Evolutionary conservation across 1,140 invertebrate species (phyloP), one percentile per base, ranked within the genome.

Genomic region (Hycleus phaleratus): DNA sequence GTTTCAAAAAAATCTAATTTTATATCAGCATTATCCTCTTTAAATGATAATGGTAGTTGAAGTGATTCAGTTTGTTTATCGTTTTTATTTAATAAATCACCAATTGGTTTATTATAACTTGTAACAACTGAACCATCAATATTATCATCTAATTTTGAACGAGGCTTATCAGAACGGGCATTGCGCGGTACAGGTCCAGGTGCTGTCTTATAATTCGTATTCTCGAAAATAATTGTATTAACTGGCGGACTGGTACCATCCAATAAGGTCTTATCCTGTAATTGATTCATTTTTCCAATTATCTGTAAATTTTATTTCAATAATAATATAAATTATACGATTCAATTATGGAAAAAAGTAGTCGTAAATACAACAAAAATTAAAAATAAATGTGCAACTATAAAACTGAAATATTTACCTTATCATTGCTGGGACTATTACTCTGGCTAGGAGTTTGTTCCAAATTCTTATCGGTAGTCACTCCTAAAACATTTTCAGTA

Each of bases 1-100:
- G 88, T 81, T 67, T 93, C 90, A 74, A 93, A 93, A 72, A 95
- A 96, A 71, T 93, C 90, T 38, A 95, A 75, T 73, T 95, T 95
- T 82, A 95, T 91, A 67, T 94, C 90, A 32, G 86, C 82, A 38
- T 80, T 83, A 68, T 93, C 90, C 73, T 93, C 90, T 65, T 87
- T 86, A 62, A 82, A 83, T 5, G 75, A 74, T 11, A 83, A 64
- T 5, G 80, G 80, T 74, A 85, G 78, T 52, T 82, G 82, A 47
- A 84, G 82, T 0, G 79, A 71, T 12, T 83, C 81, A 42, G 9
- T 11, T 25, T 73, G 66, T 60, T 73, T 71, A 25, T 64, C 52
- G 43, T 69, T 70, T 62, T 80, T 79, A 44, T 78, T 75, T 32
- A 81, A 75, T 56, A 80, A 75, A 60, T 74, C 78, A 63, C 76